Evolutionary conservation across 2,113 vertebrate genomes (phyloP), one percentile per base, ranked within the genome.

Genomic region (Ceuthmochares aereus): DNA sequence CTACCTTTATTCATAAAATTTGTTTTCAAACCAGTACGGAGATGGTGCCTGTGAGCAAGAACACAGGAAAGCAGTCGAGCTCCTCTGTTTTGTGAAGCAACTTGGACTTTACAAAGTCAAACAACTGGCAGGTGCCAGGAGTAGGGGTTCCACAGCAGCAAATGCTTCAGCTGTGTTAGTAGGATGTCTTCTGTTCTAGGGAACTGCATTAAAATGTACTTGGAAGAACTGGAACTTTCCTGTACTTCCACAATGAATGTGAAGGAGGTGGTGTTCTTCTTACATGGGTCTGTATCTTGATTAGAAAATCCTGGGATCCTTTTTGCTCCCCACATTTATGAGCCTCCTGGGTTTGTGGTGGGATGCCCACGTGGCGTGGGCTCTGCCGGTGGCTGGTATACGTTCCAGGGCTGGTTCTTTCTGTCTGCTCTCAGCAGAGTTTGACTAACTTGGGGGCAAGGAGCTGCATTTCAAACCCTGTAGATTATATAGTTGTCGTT

Each of bases 301-400:
- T 58, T 3, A 10, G 89, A 55, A 76, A 6, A 29, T 18, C 34
- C 34, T 16, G 0, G 30, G 19, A 8, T 5, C 4, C 3, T 7
- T 20, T 40, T 6, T 19, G 29, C 64, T 54, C 18, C 37, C 8
- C 0, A 1, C 0, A 3, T 16, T 51, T 10, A 4, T 0, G 5
- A 27, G 60, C 27, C 43, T 37, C 20, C 16, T 4, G 17, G 42
- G 16, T 9, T 5, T 7, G 27, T 17, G 58, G n/a, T 12, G 30
- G 36, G 49, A 14, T 1, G 5, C 26, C 36, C 3, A 1, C 3
- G 10, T 5, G 19, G 10, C 4, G 1, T 13, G 34, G 36, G 18
- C 45, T 51, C 1, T 22, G n/a, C 49, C 55, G 9, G 22, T 22
- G 13, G 32, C 52, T 12, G 19, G 2, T 12, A n/a, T 2, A 1